Base-by-base conservation (phyloP, 2,888 invertebrate species). In the Listrodromus nycthemerus region DNA sequence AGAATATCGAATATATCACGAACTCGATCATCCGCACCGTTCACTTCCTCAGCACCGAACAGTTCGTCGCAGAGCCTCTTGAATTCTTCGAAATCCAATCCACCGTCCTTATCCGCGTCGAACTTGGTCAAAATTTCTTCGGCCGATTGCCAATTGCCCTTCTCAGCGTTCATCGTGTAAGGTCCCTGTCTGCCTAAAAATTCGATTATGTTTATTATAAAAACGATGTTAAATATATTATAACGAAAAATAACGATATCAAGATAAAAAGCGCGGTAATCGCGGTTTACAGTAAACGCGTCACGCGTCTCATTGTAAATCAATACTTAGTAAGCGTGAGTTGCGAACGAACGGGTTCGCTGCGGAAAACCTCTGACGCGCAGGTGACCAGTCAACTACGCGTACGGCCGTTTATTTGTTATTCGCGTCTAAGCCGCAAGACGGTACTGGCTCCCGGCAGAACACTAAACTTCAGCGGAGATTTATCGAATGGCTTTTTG, bases 1-100 rank as follows among this genome's bases (percentile, higher is more conserved):
- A 98, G 97, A 73, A 97, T 96, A 83, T 95, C 94, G 94, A 98
- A 97, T 88, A 97, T 95, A 89, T 97, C 96, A 70, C 95, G 94
- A 63, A 97, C 94, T 86, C 95, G 95, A 73, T 95, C 95, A 79
- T 96, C 95, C 0, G 96, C 82, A 13, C 85, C 71, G 0, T 86
- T 67, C 37, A 90, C 76, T 69, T 92, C 89, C 1, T 89, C 80
- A 7, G 37, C 27, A 0, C 84, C 87, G 80, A 92, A 92, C 0
- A 92, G 33, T 50, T 86, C 79, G 4, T 55, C 58, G 50, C 92
- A 92, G 7, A 91, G 84, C n/a, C 63, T 75, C n/a, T 79, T 85
- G 82, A 92, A 92, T 61, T 89, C 89, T 0, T 81, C 77, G 8
- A 87, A 87, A 84, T 89, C 86, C 66, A 91, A 75, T 7, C 86